Evolutionary conservation across 2,797 vertebrate species (phyloP), one percentile per base, ranked within the genome.

Genomic region (Erethizon dorsatum): DNA sequence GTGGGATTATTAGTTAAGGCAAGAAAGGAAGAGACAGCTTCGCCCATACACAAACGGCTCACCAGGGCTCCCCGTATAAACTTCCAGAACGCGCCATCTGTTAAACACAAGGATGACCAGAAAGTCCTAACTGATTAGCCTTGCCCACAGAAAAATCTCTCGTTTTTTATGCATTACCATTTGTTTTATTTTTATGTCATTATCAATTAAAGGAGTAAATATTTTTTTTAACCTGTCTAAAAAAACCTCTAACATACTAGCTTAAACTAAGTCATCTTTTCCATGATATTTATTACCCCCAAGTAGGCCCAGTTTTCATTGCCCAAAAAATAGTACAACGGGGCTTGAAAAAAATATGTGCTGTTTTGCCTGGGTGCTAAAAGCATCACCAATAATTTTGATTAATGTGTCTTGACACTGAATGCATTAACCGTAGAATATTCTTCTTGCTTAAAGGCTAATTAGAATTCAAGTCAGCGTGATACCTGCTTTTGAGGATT

Each of bases 391-490:
- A 97, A 98, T 96, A 97, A 98, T 97, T 97, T 96, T 97, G 97
- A 98, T 98, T 83, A 98, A 98, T 96, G 96, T 97, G 89, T 92
- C 86, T 92, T 98, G 97, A 98, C 98, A 98, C 82, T 97, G 95
- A 92, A 97, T 92, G 82, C 90, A 97, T 98, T 98, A 96, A 95
- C 97, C 91, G 85, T 93, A 95, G 79, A 92, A 92, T 93, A 92
- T 94, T 98, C 95, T 96, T 98, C 90, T 98, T 97, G 96, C 93
- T 97, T 97, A 94, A 97, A 97, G 95, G 91, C 87, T 98, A 98
- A 98, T 98, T 97, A 97, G 91, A 97, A 97, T 98, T 98, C 97
- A 98, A 97, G 96, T 97, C 97, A 98, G 95, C 95, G 94, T 80
- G 92, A 94, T 98, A 98, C 94, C 95, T 98, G 90, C 93, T 97